Percentiles rank a stretch among this genome's conserved stretches.
Evolutionary conservation across 2,113 vertebrate genomes (phyloP).

Genomic region (Apaloderma vittatum): DNA sequence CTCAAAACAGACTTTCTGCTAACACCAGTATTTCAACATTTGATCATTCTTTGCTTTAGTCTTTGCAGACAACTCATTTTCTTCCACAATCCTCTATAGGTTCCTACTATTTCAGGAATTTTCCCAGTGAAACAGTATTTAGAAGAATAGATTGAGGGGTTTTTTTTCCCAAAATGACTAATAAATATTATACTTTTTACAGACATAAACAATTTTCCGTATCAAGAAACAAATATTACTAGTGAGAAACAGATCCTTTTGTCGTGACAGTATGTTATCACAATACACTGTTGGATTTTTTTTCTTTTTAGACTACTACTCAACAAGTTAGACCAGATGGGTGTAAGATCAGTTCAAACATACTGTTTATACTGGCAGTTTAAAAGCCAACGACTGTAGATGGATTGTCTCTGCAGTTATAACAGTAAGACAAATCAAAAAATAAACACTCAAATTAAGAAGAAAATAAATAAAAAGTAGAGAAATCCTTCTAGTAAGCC

Average conservation of each 20-base stretch:
- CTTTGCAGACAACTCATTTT: not conserved
- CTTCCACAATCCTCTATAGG: not conserved
- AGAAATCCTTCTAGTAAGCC: not conserved
- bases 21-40: not conserved
- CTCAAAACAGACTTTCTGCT: not conserved
- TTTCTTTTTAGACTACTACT: not conserved
- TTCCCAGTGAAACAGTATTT: not conserved
- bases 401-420: not conserved
- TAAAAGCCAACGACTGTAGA: not conserved
- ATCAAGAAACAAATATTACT: not conserved
- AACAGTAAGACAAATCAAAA: not conserved
- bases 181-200: not conserved
- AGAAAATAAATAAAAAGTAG: not conserved
- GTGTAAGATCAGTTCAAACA: not conserved
- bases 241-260: not conserved
- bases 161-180: not conserved
- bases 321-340: not conserved
- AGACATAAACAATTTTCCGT: not conserved
- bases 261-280: not conserved
- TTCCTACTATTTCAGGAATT: not conserved
- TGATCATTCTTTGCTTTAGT: not conserved
- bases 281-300: not conserved
- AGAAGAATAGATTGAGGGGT: not conserved
- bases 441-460: not conserved
- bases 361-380: fast-evolving